These are phyloP conservation scores for Myiozetetes cayanensis DNA, from an alignment of 2,113 vertebrate species.

Conservation along the genomic window DNA sequence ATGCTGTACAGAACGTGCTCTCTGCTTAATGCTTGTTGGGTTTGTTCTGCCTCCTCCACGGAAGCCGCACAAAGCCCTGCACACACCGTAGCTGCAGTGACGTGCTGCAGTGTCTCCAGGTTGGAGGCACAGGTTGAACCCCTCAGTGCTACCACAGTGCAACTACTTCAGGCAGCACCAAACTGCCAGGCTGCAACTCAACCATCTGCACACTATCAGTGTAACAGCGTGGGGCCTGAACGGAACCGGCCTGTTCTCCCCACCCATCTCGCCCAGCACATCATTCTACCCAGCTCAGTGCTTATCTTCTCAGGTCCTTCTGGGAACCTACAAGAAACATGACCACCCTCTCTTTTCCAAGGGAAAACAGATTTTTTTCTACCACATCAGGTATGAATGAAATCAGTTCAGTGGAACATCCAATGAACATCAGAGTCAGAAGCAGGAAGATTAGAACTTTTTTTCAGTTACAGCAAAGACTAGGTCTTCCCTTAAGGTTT, in stretches of 20 bases:
- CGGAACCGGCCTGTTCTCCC: background rate
- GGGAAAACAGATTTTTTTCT: background rate
- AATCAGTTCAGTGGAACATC: background rate
- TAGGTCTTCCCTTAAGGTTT: background rate
- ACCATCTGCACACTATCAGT: background rate
- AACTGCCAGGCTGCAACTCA: background rate
- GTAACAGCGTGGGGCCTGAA: background rate
- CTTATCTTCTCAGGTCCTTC: background rate
- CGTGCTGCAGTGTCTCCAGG: background rate
- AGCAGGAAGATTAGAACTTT: background rate
- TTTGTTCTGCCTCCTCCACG: background rate
- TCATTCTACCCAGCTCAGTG: background rate
- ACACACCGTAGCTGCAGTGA: background rate
- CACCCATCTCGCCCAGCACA: background rate
- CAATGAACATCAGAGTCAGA: background rate
- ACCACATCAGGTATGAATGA: background rate
- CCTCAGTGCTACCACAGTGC: background rate
- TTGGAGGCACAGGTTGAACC: background rate
- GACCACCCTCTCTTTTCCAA: background rate
- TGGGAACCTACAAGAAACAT: background rate
- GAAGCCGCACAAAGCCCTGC: background rate
- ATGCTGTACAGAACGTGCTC: background rate
- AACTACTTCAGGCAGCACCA: background rate
- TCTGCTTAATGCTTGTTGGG: background rate
- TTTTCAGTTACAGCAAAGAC: background rate